These are phyloP conservation scores for Trachelus iudaicus DNA, from an alignment of 2,888 invertebrate genomes.

Conservation along the genomic window DNA sequence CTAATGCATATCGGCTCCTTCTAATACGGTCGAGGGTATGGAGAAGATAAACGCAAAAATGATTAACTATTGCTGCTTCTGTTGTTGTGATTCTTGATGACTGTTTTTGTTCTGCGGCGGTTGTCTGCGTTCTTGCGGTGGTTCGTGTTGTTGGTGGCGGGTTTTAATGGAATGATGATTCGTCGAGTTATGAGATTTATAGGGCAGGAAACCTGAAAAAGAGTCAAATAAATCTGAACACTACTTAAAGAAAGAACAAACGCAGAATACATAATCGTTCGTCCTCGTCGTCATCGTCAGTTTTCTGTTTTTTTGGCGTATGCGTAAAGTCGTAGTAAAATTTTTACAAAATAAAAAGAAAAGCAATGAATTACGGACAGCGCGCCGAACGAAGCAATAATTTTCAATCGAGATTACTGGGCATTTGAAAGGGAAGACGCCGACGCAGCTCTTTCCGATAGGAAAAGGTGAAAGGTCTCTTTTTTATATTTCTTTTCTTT, in stretches of 20 bases:
- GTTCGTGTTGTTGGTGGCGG: constrained; percentile 50
- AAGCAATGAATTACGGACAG: background rate
- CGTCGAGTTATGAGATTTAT: constrained; percentile 59
- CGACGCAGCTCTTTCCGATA: background rate
- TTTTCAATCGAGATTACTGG: background rate
- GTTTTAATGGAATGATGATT: constrained; percentile 64
- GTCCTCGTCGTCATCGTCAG: background rate
- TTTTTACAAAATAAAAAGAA: background rate
- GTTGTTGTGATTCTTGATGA: constrained; percentile 44
- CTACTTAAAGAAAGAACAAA: background rate
- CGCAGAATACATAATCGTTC: background rate
- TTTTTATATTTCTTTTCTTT: background rate
- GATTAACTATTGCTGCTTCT: constrained; percentile 46
- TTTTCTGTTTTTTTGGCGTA: no score
- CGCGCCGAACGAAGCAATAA: background rate
- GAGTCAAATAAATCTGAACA: background rate
- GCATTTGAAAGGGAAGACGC: background rate
- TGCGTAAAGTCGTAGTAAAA: background rate
- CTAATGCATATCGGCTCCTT: constrained; percentile 31
- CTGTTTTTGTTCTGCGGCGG: constrained; percentile 53
- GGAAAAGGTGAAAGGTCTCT: background rate
- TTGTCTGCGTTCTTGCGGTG: constrained; percentile 53
- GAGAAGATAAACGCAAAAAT: constrained; percentile 24
- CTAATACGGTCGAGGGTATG: constrained; percentile 32
- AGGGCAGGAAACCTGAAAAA: constrained; percentile 57